A percentile compares a stretch with the other conserved stretches of the same genome.
Conservation (phyloP, 2,888 invertebrate species). For the Imbricaverruca yamaguchii region DNA sequence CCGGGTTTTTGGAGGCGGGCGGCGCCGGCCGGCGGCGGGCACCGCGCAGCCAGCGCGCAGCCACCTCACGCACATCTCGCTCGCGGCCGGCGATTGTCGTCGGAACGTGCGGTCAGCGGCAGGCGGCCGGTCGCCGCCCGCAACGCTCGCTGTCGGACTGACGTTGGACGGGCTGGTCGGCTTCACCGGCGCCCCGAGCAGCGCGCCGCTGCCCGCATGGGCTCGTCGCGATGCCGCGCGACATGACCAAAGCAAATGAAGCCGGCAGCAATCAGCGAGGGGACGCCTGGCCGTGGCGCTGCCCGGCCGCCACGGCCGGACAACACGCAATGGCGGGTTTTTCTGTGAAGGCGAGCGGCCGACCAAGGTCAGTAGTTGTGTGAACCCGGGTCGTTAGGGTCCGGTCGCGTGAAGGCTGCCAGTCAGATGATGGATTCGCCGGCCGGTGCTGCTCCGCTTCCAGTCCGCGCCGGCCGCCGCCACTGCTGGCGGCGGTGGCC, state of each 20-base stretch:
- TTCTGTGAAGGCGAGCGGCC: neutral
- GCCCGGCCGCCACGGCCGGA: neutral
- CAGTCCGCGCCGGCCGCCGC: neutral
- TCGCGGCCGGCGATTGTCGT: neutral
- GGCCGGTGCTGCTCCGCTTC: neutral
- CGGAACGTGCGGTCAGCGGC: no score
- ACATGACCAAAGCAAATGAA: neutral
- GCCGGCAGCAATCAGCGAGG: neutral
- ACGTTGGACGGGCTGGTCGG: neutral
- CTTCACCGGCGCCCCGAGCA: neutral
- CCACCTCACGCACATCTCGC: neutral
- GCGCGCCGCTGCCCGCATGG: neutral
- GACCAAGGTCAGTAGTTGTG: neutral
- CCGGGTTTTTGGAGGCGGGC: neutral
- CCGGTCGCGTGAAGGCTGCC: constrained; percentile 18
- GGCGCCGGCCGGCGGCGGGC: neutral
- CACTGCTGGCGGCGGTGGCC: neutral
- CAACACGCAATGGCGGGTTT: neutral
- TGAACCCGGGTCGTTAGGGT: neutral
- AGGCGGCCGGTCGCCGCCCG: neutral
- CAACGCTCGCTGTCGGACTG: neutral
- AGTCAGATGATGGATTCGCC: constrained; percentile 18
- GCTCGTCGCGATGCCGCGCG: neutral
- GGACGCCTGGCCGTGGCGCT: neutral
- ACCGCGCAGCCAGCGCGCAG: no score